Evolutionary conservation across 2,797 vertebrate species (phyloP), one percentile per base, ranked within the genome.

Genomic region (Oophaga sylvatica): DNA sequence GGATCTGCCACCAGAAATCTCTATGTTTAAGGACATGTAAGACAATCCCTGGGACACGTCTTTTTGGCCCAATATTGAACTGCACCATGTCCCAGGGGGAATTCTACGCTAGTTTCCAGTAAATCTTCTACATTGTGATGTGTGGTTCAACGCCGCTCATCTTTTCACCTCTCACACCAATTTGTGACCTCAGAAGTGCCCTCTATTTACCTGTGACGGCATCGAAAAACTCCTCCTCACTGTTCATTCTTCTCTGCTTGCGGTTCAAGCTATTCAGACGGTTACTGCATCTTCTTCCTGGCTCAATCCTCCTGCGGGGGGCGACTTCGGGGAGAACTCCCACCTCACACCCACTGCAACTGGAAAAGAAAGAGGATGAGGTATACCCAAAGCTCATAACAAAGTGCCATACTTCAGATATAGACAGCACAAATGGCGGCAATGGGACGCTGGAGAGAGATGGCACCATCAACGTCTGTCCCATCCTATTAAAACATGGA

Each of bases 201-300:
- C 19, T 53, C 45, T 15, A 75, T 57, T 60, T 62, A 99, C 98
- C 98, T 94, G 98, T 97, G 92, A 98, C 95, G 93, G 98, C 98
- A 89, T 99, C 98, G 91, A 95, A 99, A 93, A 99, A 99, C 90
- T 99, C 98, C 35, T 99, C 98, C 88, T 99, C 98, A 93, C 97
- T 97, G 94, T 96, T 97, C 98, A 99, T 99, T 90, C 92, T 95
- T 91, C 90, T 91, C 90, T 7, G 68, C 89, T 90, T 90, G 89
- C 22, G 83, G 90, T 83, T 41, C 5, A 20, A 2, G 53, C 11
- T 22, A 2, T 9, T 19, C 2, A 17, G 20, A 15, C 3, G 13
- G 20, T 80, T 78, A 89, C 35, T 83, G 88, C 88, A 89, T 89
- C 63, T 71, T 89, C 48, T 56, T 76, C 20, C 5, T n/a, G 78